Percentiles rank a stretch among this genome's conserved stretches.
Conservation (phyloP, 1,140 invertebrate species). For the Gryllus bimaculatus region DNA sequence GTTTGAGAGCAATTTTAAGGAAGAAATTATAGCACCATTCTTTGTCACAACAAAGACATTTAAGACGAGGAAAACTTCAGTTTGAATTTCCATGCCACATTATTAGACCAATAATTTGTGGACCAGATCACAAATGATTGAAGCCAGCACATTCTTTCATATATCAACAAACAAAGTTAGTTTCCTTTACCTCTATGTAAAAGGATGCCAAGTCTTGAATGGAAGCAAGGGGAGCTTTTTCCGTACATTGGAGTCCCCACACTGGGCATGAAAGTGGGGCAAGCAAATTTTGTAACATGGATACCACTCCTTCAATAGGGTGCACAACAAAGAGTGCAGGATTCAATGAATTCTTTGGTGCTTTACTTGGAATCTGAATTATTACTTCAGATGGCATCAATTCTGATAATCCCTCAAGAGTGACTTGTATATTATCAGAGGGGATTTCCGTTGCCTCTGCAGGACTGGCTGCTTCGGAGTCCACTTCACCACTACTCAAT, state of each 20-base stretch:
- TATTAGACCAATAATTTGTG: no score
- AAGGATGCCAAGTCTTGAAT: conserved; percentile 65
- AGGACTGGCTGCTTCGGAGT: conserved; percentile 29
- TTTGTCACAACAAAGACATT: no score
- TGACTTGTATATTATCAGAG: conserved; percentile 31
- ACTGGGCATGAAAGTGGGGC: conserved; percentile 61
- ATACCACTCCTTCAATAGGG: conserved; percentile 83
- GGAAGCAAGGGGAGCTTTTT: conserved; percentile 57
- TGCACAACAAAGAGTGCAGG: conserved; percentile 64
- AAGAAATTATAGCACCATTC: no score
- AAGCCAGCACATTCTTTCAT: not conserved
- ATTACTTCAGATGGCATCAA: conserved; percentile 57
- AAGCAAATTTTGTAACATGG: conserved; percentile 57
- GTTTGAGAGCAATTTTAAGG: no score
- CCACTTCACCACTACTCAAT: conserved; percentile 43
- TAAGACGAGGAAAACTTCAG: no score
- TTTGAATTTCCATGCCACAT: no score
- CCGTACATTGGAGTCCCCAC: conserved; percentile 83
- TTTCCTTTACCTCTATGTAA: conserved; percentile 54
- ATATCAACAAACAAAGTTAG: not conserved
- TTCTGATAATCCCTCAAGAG: conserved; percentile 35
- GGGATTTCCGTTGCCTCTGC: conserved; percentile 10
- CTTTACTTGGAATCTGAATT: conserved; percentile 39
- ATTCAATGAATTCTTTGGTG: conserved; percentile 38
- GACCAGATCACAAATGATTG: no score